phyloP scores from a whole-genome alignment of 1,140 invertebrate species.

The Orius insidiosus region DNA sequence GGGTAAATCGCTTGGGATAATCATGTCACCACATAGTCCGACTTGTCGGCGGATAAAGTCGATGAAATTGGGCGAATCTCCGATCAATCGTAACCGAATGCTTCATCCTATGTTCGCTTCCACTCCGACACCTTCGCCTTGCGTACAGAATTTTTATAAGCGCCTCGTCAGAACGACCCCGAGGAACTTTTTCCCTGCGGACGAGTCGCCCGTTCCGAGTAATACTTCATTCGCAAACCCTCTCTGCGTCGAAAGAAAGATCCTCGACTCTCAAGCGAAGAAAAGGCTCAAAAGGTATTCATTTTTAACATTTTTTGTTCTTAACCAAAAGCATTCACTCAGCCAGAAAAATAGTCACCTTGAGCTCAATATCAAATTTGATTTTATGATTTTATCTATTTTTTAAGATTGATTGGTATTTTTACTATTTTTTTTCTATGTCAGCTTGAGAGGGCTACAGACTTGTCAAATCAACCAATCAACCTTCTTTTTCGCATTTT shows the following conservation, averaged over 20 bases:
- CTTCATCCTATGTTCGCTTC: slow-evolving; percentile 9
- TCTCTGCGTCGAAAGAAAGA: too few species aligned
- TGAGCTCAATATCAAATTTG: too few species aligned
- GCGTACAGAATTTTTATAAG: not conserved
- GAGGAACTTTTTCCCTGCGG: not conserved
- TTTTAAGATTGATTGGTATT: too few species aligned
- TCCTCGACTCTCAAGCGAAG: slow-evolving; percentile 5
- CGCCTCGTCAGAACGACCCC: slow-evolving; percentile 1
- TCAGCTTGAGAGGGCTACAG: too few species aligned
- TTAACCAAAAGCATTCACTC: too few species aligned
- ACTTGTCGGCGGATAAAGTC: slow-evolving; percentile 14
- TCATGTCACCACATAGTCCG: slow-evolving; percentile 16
- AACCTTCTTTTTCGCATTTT: too few species aligned
- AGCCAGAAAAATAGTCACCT: too few species aligned
- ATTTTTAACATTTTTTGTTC: not conserved
- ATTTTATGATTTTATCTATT: too few species aligned
- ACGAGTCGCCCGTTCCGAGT: too few species aligned
- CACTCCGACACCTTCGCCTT: slow-evolving; percentile 13
- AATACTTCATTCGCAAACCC: too few species aligned
- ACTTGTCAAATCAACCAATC: too few species aligned
- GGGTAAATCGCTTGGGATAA: slow-evolving; percentile 14
- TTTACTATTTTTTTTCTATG: too few species aligned
- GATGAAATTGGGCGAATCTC: slow-evolving; percentile 12
- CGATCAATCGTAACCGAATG: not conserved
- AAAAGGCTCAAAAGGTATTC: slow-evolving; percentile 9